These are phyloP conservation scores for Tringa solitaria DNA, from an alignment of 2,113 vertebrate species.

Conservation along the genomic window DNA sequence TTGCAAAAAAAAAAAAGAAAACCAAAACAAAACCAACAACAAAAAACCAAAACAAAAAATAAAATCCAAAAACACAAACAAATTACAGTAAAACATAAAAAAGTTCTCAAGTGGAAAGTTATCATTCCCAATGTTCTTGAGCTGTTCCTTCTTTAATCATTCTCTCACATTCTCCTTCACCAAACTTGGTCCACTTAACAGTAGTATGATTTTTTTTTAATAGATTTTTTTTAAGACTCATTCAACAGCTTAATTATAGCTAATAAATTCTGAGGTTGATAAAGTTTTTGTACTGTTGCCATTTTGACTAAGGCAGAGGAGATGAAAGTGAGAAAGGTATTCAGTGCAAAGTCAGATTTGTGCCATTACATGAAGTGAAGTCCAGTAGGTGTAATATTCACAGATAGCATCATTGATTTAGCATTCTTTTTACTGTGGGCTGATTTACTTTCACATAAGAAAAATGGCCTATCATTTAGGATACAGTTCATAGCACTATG, in stretches of 20 bases:
- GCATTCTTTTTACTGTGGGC: constrained; percentile 38
- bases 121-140: constrained; percentile 78
- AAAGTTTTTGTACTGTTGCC: constrained; percentile 82
- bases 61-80: constrained; percentile 67
- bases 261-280: constrained; percentile 88
- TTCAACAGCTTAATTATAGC: constrained; percentile 86
- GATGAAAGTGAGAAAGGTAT: constrained; percentile 77
- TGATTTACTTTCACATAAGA: constrained; percentile 63
- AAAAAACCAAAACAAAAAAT: constrained; percentile 66
- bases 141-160: constrained; percentile 78
- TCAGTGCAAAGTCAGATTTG: constrained; percentile 88
- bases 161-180: constrained; percentile 75
- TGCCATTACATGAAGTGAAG: constrained; percentile 76
- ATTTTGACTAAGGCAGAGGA: constrained; percentile 82
- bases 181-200: constrained; percentile 87
- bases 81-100: constrained; percentile 92
- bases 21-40: constrained; percentile 68
- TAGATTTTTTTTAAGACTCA: constrained; percentile 81
- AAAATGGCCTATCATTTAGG: constrained; percentile 69
- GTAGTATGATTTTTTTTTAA: constrained; percentile 74
- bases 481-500: constrained; percentile 60
- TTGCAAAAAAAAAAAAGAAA: constrained; percentile 73
- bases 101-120: constrained; percentile 92
- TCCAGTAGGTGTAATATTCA: constrained; percentile 73
- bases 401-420: constrained; percentile 51